Percentiles rank a stretch among this genome's conserved stretches.
phyloP scores from a whole-genome alignment of 2,797 vertebrate genomes.

The Peromyscus eremicus region DNA sequence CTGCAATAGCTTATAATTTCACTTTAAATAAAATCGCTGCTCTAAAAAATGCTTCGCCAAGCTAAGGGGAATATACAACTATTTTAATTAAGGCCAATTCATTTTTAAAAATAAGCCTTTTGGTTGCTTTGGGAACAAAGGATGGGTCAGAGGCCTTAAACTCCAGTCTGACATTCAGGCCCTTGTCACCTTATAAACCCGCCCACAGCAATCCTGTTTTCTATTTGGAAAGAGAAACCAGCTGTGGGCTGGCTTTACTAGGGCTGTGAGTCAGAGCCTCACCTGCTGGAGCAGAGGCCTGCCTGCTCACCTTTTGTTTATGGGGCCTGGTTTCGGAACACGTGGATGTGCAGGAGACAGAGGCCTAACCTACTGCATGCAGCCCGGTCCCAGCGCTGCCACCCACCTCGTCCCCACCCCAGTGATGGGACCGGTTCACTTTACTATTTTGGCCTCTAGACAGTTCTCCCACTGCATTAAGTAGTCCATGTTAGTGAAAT shows the following conservation, averaged over 20 bases:
- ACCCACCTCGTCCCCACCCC: neutral
- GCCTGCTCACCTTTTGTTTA: constrained; percentile 80
- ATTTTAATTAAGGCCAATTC: constrained; percentile 83
- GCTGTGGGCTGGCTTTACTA: constrained; percentile 78
- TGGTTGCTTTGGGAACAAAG: constrained; percentile 82
- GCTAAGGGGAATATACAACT: constrained; percentile 81
- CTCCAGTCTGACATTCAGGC: constrained; percentile 76
- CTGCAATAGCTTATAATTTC: constrained; percentile 75
- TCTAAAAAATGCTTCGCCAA: constrained; percentile 73
- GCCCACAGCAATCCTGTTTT: constrained; percentile 81
- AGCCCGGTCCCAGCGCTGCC: fast-evolving
- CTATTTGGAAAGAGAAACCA: constrained; percentile 80
- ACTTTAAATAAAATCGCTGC: constrained; percentile 76
- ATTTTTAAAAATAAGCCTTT: constrained; percentile 72
- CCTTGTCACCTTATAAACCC: constrained; percentile 77
- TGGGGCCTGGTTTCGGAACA: constrained; percentile 59
- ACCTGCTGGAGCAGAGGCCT: constrained; percentile 74
- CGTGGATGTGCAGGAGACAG: neutral
- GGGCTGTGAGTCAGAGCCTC: constrained; percentile 69
- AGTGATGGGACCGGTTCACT: constrained; percentile 39
- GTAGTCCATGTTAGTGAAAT: constrained; percentile 63
- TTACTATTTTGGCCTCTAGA: constrained; percentile 24
- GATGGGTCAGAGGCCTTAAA: constrained; percentile 73
- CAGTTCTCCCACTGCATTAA: constrained; percentile 61
- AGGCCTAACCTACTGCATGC: neutral